These are phyloP conservation scores for Papilio machaon DNA, from an alignment of 1,140 invertebrate genomes.

Conservation along the genomic window DNA sequence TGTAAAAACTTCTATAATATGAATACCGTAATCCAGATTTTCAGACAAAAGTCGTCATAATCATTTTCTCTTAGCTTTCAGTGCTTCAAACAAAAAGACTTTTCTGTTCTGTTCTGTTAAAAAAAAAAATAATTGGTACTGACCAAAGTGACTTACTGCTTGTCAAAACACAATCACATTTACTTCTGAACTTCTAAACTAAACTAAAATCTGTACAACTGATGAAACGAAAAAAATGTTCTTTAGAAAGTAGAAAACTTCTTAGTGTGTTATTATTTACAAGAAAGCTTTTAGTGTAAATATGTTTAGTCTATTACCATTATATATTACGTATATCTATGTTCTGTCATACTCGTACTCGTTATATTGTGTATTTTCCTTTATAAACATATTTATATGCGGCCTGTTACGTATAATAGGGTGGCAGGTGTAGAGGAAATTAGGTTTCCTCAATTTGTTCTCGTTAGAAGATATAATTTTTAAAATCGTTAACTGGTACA, in stretches of 20 bases:
- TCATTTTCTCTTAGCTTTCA: background rate
- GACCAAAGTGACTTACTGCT: background rate
- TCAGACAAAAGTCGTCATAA: background rate
- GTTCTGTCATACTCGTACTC: background rate
- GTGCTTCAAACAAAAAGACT: background rate
- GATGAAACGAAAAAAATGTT: background rate
- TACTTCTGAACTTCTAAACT: background rate
- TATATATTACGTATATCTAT: background rate
- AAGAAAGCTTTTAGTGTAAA: background rate
- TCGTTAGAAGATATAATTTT: background rate
- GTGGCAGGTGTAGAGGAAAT: constrained; percentile 34
- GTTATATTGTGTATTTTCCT: background rate
- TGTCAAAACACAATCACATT: background rate
- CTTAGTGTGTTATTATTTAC: background rate
- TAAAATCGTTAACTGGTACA: constrained; percentile 22
- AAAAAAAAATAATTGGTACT: background rate
- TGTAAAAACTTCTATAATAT: constrained; percentile 5
- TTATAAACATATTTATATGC: background rate
- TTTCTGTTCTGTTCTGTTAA: background rate
- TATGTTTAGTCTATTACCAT: background rate
- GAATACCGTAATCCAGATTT: background rate
- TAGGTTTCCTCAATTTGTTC: constrained; percentile 32
- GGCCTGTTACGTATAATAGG: constrained; percentile 7
- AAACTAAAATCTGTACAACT: background rate
- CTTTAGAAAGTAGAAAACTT: background rate